Conservation (phyloP, 2,113 vertebrate species). For the Lophochroa leadbeateri region DNA sequence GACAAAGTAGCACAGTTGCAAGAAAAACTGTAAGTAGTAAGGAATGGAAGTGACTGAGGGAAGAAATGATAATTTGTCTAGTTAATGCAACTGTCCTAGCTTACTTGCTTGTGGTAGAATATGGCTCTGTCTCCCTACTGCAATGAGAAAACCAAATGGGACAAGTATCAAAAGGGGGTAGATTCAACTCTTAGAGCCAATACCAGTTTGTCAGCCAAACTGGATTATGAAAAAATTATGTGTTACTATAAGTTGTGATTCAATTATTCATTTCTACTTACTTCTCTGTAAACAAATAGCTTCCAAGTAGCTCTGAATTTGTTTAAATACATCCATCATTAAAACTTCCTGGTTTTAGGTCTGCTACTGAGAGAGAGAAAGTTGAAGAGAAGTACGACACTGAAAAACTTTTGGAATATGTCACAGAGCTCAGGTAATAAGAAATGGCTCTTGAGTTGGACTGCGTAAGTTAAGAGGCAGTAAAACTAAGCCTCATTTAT, state of each 20-base stretch:
- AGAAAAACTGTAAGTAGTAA: conserved; percentile 75
- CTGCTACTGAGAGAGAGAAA: conserved; percentile 68
- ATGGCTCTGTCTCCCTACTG: background rate
- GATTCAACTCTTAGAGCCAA: background rate
- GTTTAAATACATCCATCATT: background rate
- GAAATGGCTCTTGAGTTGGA: background rate
- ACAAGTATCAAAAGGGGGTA: background rate
- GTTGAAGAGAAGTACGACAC: conserved; percentile 74
- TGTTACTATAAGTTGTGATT: background rate
- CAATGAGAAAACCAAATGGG: background rate
- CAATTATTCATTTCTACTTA: background rate
- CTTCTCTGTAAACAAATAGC: background rate
- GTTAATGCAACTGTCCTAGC: background rate
- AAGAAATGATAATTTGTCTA: background rate
- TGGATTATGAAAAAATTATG: background rate
- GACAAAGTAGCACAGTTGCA: conserved; percentile 68
- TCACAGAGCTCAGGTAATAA: conserved; percentile 83
- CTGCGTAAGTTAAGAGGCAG: background rate
- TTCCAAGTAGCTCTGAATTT: background rate
- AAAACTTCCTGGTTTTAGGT: conserved; percentile 28
- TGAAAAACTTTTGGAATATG: conserved; percentile 75
- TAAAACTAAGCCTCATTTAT: background rate
- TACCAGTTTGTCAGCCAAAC: background rate
- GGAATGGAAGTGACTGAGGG: background rate
- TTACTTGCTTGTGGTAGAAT: background rate